Evolutionary conservation across 2,888 invertebrate genomes (phyloP).

Genomic region (Mystacides longicornis): DNA sequence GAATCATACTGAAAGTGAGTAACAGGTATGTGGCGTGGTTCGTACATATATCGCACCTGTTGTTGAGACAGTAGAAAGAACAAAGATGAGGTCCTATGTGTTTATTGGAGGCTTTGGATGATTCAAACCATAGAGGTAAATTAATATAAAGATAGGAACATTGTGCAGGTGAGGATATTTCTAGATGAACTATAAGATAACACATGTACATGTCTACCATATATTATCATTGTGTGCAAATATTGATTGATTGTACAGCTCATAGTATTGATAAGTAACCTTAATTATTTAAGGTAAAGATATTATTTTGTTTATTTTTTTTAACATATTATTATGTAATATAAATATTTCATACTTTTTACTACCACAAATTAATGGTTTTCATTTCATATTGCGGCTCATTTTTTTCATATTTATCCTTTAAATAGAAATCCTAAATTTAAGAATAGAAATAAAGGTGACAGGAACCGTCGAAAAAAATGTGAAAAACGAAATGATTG

Average conservation of each 20-base stretch:
- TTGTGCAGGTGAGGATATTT: too few relatives aligned
- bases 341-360: slow-evolving; percentile 2
- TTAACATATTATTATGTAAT: background rate
- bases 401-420: slow-evolving; percentile 6
- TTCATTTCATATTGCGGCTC: slow-evolving; percentile 14
- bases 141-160: too few relatives aligned
- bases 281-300: slow-evolving; percentile 6
- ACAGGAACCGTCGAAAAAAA: background rate
- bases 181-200: too few relatives aligned
- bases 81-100: too few relatives aligned
- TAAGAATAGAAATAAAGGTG: background rate
- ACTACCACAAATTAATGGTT: slow-evolving; percentile 16
- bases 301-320: background rate
- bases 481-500: background rate
- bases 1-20: too few relatives aligned
- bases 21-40: too few relatives aligned
- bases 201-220: too few relatives aligned
- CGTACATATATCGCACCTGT: too few relatives aligned
- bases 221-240: slow-evolving; percentile 15
- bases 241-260: slow-evolving; percentile 22
- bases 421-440: slow-evolving; percentile 7
- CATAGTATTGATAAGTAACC: slow-evolving; percentile 17
- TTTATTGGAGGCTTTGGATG: too few relatives aligned
- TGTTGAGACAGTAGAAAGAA: too few relatives aligned
- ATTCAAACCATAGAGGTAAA: too few relatives aligned